Evolutionary conservation across 2,888 invertebrate genomes (phyloP).

Genomic region (Myathropa florea): DNA sequence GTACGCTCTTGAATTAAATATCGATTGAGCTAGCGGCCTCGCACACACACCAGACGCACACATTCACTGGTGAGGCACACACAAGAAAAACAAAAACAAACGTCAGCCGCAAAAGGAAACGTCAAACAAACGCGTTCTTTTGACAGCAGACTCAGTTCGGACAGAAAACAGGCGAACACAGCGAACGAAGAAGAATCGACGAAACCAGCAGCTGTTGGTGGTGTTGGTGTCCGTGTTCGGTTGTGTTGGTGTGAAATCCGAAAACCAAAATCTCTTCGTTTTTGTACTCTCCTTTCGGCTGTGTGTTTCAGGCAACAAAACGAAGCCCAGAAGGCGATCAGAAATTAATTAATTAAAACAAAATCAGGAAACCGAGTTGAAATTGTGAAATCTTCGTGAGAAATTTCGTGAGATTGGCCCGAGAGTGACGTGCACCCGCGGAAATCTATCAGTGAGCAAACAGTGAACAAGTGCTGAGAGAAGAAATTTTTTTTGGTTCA

Average conservation of each 20-base stretch:
- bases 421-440: slow-evolving; percentile 11
- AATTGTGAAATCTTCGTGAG: slow-evolving; percentile 42
- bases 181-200: slow-evolving; percentile 9
- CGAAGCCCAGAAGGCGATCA: background rate
- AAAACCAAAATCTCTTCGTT: slow-evolving; percentile 31
- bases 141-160: slow-evolving; percentile 32
- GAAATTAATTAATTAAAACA: slow-evolving; percentile 45
- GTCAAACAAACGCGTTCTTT: slow-evolving; percentile 66
- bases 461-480: slow-evolving; percentile 41
- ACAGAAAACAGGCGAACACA: background rate
- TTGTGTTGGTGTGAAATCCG: slow-evolving; percentile 28
- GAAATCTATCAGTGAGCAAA: slow-evolving; percentile 28
- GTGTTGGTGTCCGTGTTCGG: slow-evolving; percentile 4
- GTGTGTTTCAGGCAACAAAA: slow-evolving; percentile 30
- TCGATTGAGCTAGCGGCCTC: slow-evolving; percentile 53
- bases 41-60: background rate
- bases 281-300: slow-evolving; percentile 18
- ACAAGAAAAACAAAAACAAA: slow-evolving; percentile 65
- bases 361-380: slow-evolving; percentile 40
- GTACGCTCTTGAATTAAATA: slow-evolving; percentile 63
- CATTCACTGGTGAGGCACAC: background rate
- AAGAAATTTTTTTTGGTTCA: slow-evolving; percentile 20
- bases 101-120: slow-evolving; percentile 62
- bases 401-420: slow-evolving; percentile 22
- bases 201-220: background rate